phyloP scores from a whole-genome alignment of 2,888 invertebrate genomes.

The Monopis laevigella region DNA sequence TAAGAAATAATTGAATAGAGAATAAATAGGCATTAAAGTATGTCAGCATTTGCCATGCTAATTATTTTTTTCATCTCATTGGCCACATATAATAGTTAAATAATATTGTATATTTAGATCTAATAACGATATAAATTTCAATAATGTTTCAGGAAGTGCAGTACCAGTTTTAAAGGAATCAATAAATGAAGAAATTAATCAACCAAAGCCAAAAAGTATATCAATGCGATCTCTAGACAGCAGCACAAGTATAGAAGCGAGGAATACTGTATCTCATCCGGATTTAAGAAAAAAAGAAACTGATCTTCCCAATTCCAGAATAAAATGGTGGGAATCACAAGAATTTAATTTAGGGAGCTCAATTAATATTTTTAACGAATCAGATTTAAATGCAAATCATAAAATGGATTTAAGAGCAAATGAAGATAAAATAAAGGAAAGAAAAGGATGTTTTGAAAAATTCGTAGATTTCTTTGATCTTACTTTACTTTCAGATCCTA shows the following conservation, averaged over 20 bases:
- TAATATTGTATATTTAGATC: too few species aligned
- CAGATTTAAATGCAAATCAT: constrained; percentile 13
- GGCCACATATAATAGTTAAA: too few species aligned
- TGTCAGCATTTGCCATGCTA: too few species aligned
- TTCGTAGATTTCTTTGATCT: constrained; percentile 71
- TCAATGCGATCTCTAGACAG: constrained; percentile 47
- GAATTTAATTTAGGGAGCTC: constrained; percentile 70
- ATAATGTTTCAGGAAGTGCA: constrained; percentile 29
- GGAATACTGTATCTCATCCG: constrained; percentile 52
- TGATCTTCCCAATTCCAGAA: constrained; percentile 34
- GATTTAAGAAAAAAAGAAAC: constrained; percentile 38
- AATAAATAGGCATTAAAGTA: too few species aligned
- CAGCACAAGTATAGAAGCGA: constrained; percentile 33
- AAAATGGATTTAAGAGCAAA: constrained; percentile 28
- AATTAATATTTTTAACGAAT: constrained; percentile 64
- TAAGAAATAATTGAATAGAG: too few species aligned
- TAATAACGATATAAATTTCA: too few species aligned
- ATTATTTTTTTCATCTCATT: too few species aligned
- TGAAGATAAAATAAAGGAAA: constrained; percentile 24
- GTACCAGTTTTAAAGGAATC: constrained; percentile 28
- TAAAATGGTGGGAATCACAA: constrained; percentile 67
- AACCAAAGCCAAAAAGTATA: constrained; percentile 33
- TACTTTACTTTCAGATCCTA: constrained; percentile 71
- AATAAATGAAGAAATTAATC: constrained; percentile 12
- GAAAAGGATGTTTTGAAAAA: constrained; percentile 29